These are phyloP conservation scores for Branchellion lobata DNA, from an alignment of 2,888 invertebrate species.

Conservation along the genomic window DNA sequence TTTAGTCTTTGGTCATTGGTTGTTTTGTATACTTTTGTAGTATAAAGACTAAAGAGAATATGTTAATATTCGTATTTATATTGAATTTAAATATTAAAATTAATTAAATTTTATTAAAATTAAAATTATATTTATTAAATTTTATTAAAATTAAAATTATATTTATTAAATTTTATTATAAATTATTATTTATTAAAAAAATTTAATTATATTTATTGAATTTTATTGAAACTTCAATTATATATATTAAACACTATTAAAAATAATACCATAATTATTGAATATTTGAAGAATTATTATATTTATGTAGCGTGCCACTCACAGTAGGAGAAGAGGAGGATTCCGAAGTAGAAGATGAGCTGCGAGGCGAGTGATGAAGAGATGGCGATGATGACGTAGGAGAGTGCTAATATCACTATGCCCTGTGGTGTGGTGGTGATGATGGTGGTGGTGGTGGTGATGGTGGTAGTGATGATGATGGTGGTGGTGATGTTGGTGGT, in stretches of 20 bases:
- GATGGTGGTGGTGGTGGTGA: neutral
- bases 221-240: neutral
- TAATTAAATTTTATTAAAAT: too few species aligned
- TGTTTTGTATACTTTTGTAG: too few species aligned
- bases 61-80: too few species aligned
- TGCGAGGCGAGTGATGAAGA: constrained; percentile 65
- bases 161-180: neutral
- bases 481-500: neutral
- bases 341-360: constrained; percentile 74
- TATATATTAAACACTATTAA: neutral
- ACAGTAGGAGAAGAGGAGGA: constrained; percentile 87
- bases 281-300: neutral
- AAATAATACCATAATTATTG: neutral
- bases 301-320: too few species aligned
- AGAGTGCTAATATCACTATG: constrained; percentile 76
- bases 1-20: too few species aligned
- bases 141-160: too few species aligned
- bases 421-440: constrained; percentile 65
- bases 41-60: too few species aligned
- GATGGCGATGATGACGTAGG: constrained; percentile 80
- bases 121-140: neutral
- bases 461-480: neutral
- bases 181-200: neutral
- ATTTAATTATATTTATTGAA: neutral
- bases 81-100: too few species aligned